Evolutionary conservation across 2,888 invertebrate species (phyloP).

Genomic region (Toxonevra muliebris): DNA sequence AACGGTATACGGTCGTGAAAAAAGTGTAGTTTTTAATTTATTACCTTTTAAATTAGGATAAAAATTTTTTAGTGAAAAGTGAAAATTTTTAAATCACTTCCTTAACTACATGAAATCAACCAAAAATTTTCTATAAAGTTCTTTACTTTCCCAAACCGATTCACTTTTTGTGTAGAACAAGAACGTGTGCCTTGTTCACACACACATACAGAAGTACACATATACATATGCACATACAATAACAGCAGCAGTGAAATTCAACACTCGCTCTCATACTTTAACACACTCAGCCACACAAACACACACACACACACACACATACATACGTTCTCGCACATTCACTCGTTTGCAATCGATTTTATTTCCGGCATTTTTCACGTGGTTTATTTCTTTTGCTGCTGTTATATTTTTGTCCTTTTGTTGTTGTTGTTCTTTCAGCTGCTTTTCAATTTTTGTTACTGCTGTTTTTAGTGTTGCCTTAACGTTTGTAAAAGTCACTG

Average conservation of each 20-base stretch:
- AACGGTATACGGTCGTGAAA: too few relatives aligned
- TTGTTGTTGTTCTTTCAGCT: conserved; percentile 21
- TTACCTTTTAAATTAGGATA: too few relatives aligned
- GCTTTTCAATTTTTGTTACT: conserved; percentile 16
- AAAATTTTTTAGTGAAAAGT: too few relatives aligned
- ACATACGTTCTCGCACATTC: conserved; percentile 36
- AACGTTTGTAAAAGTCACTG: too few relatives aligned
- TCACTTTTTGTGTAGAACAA: too few relatives aligned
- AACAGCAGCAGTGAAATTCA: not conserved
- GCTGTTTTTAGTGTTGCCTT: conserved; percentile 32
- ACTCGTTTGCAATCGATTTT: conserved; percentile 56
- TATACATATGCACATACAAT: conserved; percentile 5
- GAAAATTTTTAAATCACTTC: too few relatives aligned
- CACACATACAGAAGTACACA: not conserved
- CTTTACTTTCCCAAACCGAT: too few relatives aligned
- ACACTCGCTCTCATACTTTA: not conserved
- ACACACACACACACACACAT: conserved; percentile 9
- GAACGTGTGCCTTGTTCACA: not conserved
- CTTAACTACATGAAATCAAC: too few relatives aligned
- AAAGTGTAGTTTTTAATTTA: too few relatives aligned
- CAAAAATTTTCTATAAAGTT: too few relatives aligned
- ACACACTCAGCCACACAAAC: conserved; percentile 5
- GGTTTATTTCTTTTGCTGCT: conserved; percentile 42
- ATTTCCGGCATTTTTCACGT: conserved; percentile 64
- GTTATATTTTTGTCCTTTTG: not conserved